Evolutionary conservation across 2,113 vertebrate species (phyloP).

Genomic region (Scytalopus superciliaris): DNA sequence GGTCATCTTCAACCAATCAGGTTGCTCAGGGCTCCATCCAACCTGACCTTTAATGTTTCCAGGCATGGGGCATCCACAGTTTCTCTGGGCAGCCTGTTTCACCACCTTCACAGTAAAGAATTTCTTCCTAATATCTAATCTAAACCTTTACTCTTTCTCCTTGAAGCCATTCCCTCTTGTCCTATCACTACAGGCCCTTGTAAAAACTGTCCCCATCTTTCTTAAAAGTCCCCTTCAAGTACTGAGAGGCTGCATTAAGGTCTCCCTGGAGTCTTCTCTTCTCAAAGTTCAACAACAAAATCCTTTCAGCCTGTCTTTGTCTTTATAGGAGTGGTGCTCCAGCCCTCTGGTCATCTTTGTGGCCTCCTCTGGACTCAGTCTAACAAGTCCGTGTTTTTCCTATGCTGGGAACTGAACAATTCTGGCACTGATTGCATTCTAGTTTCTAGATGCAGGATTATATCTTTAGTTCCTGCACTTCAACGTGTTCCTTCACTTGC

Average conservation of each 20-base stretch:
- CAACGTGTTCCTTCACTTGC: neutral
- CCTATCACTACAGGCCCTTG: neutral
- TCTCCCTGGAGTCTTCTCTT: neutral
- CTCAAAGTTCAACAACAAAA: neutral
- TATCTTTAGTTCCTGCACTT: neutral
- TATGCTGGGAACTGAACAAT: neutral
- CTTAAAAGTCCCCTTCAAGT: neutral
- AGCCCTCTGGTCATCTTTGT: neutral
- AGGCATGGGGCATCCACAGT: rapidly evolving
- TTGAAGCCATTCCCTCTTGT: neutral
- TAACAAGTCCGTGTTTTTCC: neutral
- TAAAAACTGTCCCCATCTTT: neutral
- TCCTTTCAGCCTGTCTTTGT: neutral
- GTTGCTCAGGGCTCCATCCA: neutral
- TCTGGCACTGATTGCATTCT: neutral
- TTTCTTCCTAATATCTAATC: neutral
- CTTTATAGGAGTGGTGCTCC: neutral
- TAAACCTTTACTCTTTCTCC: neutral
- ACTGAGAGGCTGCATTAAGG: neutral
- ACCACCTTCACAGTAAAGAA: neutral
- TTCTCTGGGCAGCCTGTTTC: neutral
- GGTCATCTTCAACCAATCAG: neutral
- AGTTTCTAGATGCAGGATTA: neutral
- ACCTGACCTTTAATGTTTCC: neutral
- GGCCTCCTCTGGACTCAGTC: neutral